Evolutionary conservation across 1,140 invertebrate species (phyloP), one percentile per base, ranked within the genome.

Genomic region (Eueides isabella): DNA sequence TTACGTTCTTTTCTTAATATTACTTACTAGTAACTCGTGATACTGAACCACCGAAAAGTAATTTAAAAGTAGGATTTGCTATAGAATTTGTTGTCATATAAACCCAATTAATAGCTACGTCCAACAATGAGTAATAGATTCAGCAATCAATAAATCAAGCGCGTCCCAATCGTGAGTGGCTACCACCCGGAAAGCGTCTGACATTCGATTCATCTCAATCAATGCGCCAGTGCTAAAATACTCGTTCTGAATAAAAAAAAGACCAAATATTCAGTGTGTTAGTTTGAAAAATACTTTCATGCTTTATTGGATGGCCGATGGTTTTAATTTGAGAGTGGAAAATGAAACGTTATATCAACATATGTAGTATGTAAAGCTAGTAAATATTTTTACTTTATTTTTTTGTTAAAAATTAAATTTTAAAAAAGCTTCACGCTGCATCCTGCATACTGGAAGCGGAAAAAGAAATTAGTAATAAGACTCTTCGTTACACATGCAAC

Each of bases 191-290:
- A 26, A 26, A 55, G 11, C 48, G 48, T 26, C 23, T 3, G 33
- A 35, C 14, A 66, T 23, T 33, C 62, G 31, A 41, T 66, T 66
- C 12, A 38, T 26, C 31, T 66, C 35, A 16, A 30, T 66, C 19
- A 66, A 23, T 28, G 64, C 9, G 5, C 3, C 19, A 26, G n/a
- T 31, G 63, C 31, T 38, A 66, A 66, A 41, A 9, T 26, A 55
- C 48, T 55, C 7, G 48, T n/a, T n/a, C n/a, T 26, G 48, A 26
- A 55, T 9, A 19, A 55, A 44, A 55, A 55, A 26, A n/a, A n/a
- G n/a, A 23, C 6, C 19, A 23, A 19, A 55, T 23, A 55, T 55
- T 55, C 44, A 23, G n/a, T 12, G 9, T 55, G 26, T 55, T 26
- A 7, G 26, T 23, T 55, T 19, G 23, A 55, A 48, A 48, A n/a